These are phyloP conservation scores for Acrocephalus scirpaceus DNA, from an alignment of 2,797 vertebrate species.

Conservation along the genomic window DNA sequence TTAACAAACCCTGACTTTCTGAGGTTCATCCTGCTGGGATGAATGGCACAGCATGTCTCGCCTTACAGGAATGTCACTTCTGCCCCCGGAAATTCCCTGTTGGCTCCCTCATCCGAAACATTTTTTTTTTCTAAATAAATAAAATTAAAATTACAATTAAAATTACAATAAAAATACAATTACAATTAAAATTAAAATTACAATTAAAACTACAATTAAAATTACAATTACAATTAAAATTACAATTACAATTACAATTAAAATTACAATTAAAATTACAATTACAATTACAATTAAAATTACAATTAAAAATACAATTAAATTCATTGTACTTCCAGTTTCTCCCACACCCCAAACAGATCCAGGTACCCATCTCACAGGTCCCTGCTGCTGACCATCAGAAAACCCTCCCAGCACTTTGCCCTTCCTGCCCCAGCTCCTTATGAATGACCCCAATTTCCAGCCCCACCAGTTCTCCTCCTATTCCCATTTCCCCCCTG, in stretches of 20 bases:
- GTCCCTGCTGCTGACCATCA: not conserved
- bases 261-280: too few relatives aligned
- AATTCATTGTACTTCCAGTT: not conserved
- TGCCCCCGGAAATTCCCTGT: not conserved
- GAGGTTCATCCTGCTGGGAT: not conserved
- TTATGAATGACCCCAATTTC: not conserved
- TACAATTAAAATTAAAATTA: too few relatives aligned
- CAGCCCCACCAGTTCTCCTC: slow-evolving; percentile 22
- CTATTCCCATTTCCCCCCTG: not conserved
- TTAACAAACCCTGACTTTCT: not conserved
- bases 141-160: not conserved
- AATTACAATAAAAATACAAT: too few relatives aligned
- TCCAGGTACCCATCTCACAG: not conserved
- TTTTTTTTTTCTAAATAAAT: not conserved
- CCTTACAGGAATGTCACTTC: not conserved
- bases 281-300: too few relatives aligned
- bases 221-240: not conserved
- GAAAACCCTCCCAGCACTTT: not conserved
- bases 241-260: too few relatives aligned
- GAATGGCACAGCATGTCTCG: fast-evolving
- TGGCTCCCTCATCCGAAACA: fast-evolving
- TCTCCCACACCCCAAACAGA: not conserved
- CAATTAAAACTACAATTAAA: not conserved
- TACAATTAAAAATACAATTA: not conserved
- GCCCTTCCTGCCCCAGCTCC: slow-evolving; percentile 9